Evolutionary conservation across 2,797 vertebrate genomes (phyloP), one percentile per base, ranked within the genome.

Genomic region (Galaxias olidus): DNA sequence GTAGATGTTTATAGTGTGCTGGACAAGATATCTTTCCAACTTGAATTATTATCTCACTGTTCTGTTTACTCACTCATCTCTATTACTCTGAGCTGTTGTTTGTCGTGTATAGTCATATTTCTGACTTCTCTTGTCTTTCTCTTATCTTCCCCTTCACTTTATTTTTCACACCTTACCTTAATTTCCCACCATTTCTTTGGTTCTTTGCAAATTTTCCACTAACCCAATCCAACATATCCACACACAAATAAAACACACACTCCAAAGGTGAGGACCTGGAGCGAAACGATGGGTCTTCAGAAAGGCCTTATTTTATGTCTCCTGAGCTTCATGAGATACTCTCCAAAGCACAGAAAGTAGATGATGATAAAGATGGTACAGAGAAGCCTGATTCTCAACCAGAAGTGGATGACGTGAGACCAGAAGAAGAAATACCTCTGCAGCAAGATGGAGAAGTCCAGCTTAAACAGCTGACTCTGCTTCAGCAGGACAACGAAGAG

Each of bases 181-280:
- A 13, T 52, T 59, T 43, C 30, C 63, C 3, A 69, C 46, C 19
- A 8, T 15, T 1, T 8, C 17, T 65, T 58, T 4, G 53, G 55
- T 77, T 80, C 76, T 10, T 19, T 66, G 40, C 10, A 66, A 11
- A 65, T 69, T 81, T 77, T 71, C 74, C 71, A 73, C 82, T 85
- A 83, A 88, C 71, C 61, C 77, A n/a, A 68, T 69, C 10, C 47
- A 73, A 77, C 73, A 57, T 9, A 47, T 43, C 18, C 45, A 44
- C 14, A 40, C 18, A 41, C 52, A 44, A 49, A 50, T 41, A 51
- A 13, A 44, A 45, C 48, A 41, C 64, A 41, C 17, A 1, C 41
- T 51, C 73, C 58, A 79, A 94, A 98, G 96, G 96, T 67, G 96
- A 98, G 90, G 97, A 99, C 82, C 91, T 98, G 92, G 96, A 98